Conservation (phyloP, 1,140 invertebrate species). For the Drosophila sucinea region DNA sequence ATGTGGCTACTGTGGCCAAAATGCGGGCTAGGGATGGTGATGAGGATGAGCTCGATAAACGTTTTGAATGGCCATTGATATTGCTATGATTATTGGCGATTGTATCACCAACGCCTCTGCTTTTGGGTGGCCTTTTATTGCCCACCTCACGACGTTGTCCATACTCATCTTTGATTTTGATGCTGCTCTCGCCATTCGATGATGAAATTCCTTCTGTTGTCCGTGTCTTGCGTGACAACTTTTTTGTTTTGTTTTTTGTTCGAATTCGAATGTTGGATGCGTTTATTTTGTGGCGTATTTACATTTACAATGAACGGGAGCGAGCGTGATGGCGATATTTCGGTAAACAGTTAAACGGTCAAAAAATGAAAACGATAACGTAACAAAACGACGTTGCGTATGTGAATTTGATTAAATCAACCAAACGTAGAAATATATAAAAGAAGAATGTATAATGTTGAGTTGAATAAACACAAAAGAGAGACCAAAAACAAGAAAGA, state of each 20-base stretch:
- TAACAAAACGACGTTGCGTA: constrained; percentile 25
- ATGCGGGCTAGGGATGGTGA: constrained; percentile 81
- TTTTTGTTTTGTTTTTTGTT: constrained; percentile 33
- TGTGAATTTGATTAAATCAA: constrained; percentile 46
- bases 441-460: constrained; percentile 45
- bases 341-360: constrained; percentile 34
- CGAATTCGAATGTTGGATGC: constrained; percentile 23
- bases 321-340: constrained; percentile 36
- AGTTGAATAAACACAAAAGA: constrained; percentile 24
- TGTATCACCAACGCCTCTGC: constrained; percentile 18
- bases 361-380: constrained; percentile 44
- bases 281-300: constrained; percentile 60
- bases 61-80: constrained; percentile 54
- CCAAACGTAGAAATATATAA: constrained; percentile 50
- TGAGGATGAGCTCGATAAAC: constrained; percentile 77
- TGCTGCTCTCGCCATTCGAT: constrained; percentile 33
- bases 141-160: constrained; percentile 38
- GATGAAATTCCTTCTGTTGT: not conserved
- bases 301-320: constrained; percentile 55
- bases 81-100: constrained; percentile 17
- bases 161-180: constrained; percentile 48
- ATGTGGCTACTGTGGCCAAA: constrained; percentile 82
- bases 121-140: constrained; percentile 50
- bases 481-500: constrained; percentile 23
- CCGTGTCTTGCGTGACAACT: constrained; percentile 59